These are phyloP conservation scores for Antitype chi DNA, from an alignment of 2,888 invertebrate genomes.

Conservation along the genomic window DNA sequence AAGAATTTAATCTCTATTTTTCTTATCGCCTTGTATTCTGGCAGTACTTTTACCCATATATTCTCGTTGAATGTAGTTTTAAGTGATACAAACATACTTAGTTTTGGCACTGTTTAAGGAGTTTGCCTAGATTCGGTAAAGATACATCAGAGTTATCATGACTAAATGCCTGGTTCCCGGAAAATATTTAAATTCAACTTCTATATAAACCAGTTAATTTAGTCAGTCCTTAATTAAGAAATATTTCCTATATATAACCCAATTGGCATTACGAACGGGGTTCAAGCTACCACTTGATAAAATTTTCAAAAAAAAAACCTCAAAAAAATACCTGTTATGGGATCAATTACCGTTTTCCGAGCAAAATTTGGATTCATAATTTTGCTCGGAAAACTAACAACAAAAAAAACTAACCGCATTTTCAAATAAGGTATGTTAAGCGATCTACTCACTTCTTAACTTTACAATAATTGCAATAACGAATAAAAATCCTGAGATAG, in stretches of 20 bases:
- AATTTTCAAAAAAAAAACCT: background rate
- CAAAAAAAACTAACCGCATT: too few relatives aligned
- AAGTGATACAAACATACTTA: conserved; percentile 37
- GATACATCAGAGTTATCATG: conserved; percentile 13
- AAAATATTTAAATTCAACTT: conserved; percentile 11
- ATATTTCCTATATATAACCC: too few relatives aligned
- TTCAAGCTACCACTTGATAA: background rate
- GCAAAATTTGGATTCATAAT: background rate
- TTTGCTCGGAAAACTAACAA: too few relatives aligned
- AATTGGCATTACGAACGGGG: background rate
- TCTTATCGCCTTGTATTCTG: conserved; percentile 24
- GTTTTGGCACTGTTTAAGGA: conserved; percentile 36
- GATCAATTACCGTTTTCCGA: background rate
- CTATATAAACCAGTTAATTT: background rate
- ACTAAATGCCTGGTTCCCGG: background rate
- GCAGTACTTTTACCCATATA: conserved; percentile 14
- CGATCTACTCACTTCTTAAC: background rate
- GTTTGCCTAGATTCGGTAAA: conserved; percentile 7
- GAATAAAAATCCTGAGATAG: background rate
- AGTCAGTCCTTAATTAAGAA: too few relatives aligned
- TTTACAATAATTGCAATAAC: background rate
- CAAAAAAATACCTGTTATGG: background rate
- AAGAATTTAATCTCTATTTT: conserved; percentile 15
- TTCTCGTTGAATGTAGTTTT: conserved; percentile 32
- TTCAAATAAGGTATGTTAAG: background rate